Percentiles rank a stretch among this genome's conserved stretches.
Evolutionary conservation across 2,888 invertebrate species (phyloP).

Genomic region (Amphipyra tragopoginis): DNA sequence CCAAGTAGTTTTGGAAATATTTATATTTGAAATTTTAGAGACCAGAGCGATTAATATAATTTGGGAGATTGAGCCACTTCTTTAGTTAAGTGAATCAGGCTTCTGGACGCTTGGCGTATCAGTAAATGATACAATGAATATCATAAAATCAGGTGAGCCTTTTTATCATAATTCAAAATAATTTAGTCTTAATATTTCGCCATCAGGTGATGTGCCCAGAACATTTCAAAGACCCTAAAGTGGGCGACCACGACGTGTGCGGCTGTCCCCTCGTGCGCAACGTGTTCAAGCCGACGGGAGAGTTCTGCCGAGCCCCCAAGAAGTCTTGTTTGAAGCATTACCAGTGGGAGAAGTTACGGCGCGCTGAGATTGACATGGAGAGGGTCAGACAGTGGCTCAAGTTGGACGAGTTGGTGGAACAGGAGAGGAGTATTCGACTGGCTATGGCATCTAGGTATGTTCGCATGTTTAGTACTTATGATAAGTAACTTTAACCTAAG

Average conservation of each 20-base stretch:
- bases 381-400: slow-evolving; percentile 97
- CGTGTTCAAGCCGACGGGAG: slow-evolving; percentile 95
- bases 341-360: slow-evolving; percentile 98
- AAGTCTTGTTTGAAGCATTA: slow-evolving; percentile 97
- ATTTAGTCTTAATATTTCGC: slow-evolving; percentile 4
- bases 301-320: slow-evolving; percentile 96
- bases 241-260: slow-evolving; percentile 96
- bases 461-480: too few species aligned
- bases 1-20: too few species aligned
- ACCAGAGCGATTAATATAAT: too few species aligned
- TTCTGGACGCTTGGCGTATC: too few species aligned
- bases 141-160: too few species aligned
- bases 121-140: too few species aligned
- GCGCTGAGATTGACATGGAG: slow-evolving; percentile 99
- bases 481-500: too few species aligned
- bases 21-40: too few species aligned
- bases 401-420: slow-evolving; percentile 97
- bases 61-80: too few species aligned
- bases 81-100: too few species aligned
- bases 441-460: slow-evolving; percentile 90
- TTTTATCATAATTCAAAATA: too few species aligned
- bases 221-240: slow-evolving; percentile 98
- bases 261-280: slow-evolving; percentile 97
- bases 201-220: slow-evolving; percentile 96
- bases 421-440: slow-evolving; percentile 95